Conservation (phyloP, 2,797 vertebrate genomes). For the Pseudochirops corinnae region DNA sequence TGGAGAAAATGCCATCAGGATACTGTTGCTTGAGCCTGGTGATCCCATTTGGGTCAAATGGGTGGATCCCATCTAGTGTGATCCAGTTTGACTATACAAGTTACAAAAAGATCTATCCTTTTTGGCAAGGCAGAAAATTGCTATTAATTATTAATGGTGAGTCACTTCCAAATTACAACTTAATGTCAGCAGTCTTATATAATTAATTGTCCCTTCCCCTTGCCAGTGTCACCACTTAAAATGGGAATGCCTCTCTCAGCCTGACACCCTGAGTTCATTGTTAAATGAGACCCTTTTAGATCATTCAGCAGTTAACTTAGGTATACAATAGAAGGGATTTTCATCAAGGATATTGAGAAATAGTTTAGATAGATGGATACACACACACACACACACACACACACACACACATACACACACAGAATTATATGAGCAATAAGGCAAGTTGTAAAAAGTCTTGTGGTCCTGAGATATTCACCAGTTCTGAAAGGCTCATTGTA, state of each 20-base stretch:
- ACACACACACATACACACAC: neutral
- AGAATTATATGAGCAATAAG: neutral
- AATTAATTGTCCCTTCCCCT: neutral
- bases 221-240: neutral
- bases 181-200: slow-evolving; percentile 66
- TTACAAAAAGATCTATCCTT: slow-evolving; percentile 42
- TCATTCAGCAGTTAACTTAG: neutral
- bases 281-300: neutral
- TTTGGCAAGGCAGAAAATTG: slow-evolving; percentile 51
- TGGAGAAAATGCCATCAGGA: slow-evolving; percentile 94
- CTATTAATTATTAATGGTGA: slow-evolving; percentile 60
- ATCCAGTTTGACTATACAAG: neutral
- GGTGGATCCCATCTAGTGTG: slow-evolving; percentile 89
- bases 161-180: slow-evolving; percentile 62
- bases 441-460: neutral
- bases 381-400: neutral
- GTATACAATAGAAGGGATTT: neutral
- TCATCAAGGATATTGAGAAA: neutral
- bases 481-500: neutral
- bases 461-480: neutral
- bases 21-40: slow-evolving; percentile 93
- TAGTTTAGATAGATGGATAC: neutral
- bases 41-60: slow-evolving; percentile 94
- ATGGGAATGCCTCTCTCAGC: neutral
- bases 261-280: neutral